A percentile compares a stretch with the other conserved stretches of the same genome.
phyloP scores from a whole-genome alignment of 2,888 invertebrate genomes.

The Abrostola tripartita region DNA sequence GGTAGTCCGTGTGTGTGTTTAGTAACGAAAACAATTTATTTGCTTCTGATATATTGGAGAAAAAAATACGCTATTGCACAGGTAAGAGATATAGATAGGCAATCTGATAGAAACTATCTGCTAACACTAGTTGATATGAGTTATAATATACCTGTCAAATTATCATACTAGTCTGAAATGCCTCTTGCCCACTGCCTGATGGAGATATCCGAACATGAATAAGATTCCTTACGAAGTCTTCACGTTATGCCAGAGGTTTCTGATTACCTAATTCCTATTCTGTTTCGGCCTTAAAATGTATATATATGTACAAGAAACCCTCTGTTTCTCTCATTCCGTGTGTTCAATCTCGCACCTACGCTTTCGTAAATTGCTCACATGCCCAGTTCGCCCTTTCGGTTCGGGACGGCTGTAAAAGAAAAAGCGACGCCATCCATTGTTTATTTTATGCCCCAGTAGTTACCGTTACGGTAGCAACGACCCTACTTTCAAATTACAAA shows the following conservation, averaged over 20 bases:
- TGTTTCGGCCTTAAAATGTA: background rate
- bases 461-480: slow-evolving; percentile 7
- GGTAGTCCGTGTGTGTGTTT: slow-evolving; percentile 9
- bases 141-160: too few relatives aligned
- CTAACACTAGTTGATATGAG: too few relatives aligned
- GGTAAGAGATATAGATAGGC: too few relatives aligned
- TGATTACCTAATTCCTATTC: too few relatives aligned
- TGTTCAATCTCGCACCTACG: slow-evolving; percentile 41
- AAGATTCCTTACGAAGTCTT: too few relatives aligned
- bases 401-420: slow-evolving; percentile 27
- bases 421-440: slow-evolving; percentile 25
- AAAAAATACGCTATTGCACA: too few relatives aligned
- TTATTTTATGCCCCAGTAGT: slow-evolving; percentile 31
- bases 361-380: slow-evolving; percentile 35
- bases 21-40: slow-evolving; percentile 6
- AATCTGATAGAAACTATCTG: too few relatives aligned
- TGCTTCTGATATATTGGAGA: background rate
- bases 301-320: slow-evolving; percentile 1
- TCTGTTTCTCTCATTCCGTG: slow-evolving; percentile 16
- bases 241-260: too few relatives aligned
- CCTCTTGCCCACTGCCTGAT: too few relatives aligned
- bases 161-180: too few relatives aligned
- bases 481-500: slow-evolving; percentile 15
- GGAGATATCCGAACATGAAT: too few relatives aligned
- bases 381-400: slow-evolving; percentile 22